Evolutionary conservation across 2,888 invertebrate genomes (phyloP), one percentile per base, ranked within the genome.

Genomic region (Petrolisthes manimaculis): DNA sequence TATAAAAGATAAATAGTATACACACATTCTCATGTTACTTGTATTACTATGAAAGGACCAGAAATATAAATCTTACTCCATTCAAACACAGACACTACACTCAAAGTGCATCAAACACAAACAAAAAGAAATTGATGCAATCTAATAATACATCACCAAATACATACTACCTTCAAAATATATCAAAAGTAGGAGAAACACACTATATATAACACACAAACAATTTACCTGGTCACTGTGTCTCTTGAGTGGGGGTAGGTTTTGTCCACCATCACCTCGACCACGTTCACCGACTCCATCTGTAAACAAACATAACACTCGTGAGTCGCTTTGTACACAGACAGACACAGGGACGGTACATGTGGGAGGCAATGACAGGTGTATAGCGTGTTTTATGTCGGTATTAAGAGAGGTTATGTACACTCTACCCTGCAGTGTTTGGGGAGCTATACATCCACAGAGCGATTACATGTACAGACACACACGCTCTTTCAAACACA

Each of bases 261-360:
- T 79, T 6, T 61, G 78, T 61, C 55, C 55, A 9, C 67, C 85
- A 67, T 85, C 85, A 24, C 85, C 79, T 24, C 85, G 74, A 8
- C 85, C 85, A 51, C 85, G 37, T 51, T 85, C 85, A 24, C 78
- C 85, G 56, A 85, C 85, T 21, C 85, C 74, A 51, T 85, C 85
- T 85, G 85, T 14, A 67, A 85, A 18, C 55, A 67, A 55, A 71
- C 12, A 12, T 71, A 53, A 80, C 80, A 78, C 3, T n/a, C 61
- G 14, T 71, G 18, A 71, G 55, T 1, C 14, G 12, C 53, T 18
- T 6, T 18, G 55, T 6, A 54, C 5, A n/a, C 21, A 12, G 53
- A 53, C 78, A 78, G 51, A 78, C 78, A 54, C 78, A 78, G 21
- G 21, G 74, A 8, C 14, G 21, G 5, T 14, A 8, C 61, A 61